Evolutionary conservation across 2,113 vertebrate genomes (phyloP), one percentile per base, ranked within the genome.

Genomic region (Chamaetylas fuelleborni): DNA sequence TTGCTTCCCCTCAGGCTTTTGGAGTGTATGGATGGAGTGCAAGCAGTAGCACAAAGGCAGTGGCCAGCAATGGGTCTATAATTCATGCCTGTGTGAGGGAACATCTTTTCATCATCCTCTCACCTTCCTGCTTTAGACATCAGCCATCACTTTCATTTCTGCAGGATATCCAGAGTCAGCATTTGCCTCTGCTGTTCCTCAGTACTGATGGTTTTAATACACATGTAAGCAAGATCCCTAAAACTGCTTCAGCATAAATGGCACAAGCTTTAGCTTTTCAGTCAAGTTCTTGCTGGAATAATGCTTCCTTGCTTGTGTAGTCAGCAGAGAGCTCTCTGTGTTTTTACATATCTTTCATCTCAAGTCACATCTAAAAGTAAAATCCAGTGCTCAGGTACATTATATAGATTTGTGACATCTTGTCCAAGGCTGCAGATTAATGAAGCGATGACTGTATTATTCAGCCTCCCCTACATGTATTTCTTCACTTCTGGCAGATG

Each of bases 391-490:
- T 93, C 57, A 73, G 33, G 71, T 60, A 51, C 34, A 43, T 95
- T 94, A 86, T 73, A 47, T 80, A 70, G 71, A 94, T 95, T 97
- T 95, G 95, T 96, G 95, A 76, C 81, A 43, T 93, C 91, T 82
- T 95, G 78, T 73, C 62, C 60, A 72, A 66, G 62, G 47, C 67
- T 92, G 54, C 81, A 80, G 87, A 94, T 95, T 94, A 89, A 95
- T 94, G 88, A 91, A 90, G 66, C 36, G 88, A 83, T 82, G 78
- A 48, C 43, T 69, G 66, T 86, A 86, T 96, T 96, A 90, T 91
- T 67, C 81, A 91, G 45, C 40, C 50, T 90, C 18, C 51, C 53
- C 14, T 80, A 42, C n/a, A 40, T 51, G 81, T 91, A 95, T 94
- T 96, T 91, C 71, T 96, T 95, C 64, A 36, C 33, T 40, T 90